Conservation (phyloP, 2,797 vertebrate genomes). For the Hemitrygon akajei region DNA sequence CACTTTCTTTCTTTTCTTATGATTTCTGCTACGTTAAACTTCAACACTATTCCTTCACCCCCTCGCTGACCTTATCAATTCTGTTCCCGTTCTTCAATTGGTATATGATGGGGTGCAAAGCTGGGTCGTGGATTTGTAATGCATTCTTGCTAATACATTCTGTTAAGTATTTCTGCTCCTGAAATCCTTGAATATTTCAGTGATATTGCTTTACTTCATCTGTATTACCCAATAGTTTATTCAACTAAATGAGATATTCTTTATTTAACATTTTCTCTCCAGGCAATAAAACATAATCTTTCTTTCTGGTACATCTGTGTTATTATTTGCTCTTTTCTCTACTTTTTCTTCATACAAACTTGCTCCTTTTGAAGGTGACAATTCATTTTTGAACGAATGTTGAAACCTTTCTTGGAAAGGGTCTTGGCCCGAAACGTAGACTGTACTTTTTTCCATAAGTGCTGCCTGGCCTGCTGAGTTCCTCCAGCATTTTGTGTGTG, state of each 20-base stretch:
- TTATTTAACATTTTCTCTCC: conserved; percentile 6
- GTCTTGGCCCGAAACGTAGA: too few species aligned
- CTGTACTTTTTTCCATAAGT: too few species aligned
- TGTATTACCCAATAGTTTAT: not conserved
- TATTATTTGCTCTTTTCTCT: not conserved
- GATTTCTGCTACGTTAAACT: not conserved
- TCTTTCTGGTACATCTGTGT: not conserved
- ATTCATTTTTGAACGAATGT: not conserved
- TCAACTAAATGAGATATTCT: not conserved
- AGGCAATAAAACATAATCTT: not conserved
- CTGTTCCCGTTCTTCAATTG: not conserved
- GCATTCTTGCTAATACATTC: not conserved
- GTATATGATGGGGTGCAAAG: too few species aligned
- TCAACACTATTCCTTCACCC: not conserved
- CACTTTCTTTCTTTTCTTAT: not conserved
- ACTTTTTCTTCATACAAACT: not conserved
- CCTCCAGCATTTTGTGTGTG: too few species aligned
- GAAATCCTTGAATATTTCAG: not conserved
- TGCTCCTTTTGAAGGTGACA: not conserved
- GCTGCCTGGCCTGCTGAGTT: too few species aligned
- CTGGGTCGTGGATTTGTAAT: too few species aligned
- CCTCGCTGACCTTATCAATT: not conserved
- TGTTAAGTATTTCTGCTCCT: not conserved
- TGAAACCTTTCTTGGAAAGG: not conserved
- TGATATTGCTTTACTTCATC: not conserved